These are phyloP conservation scores for Lordiphosa fenestrarum DNA, from an alignment of 2,888 invertebrate genomes.

Conservation along the genomic window DNA sequence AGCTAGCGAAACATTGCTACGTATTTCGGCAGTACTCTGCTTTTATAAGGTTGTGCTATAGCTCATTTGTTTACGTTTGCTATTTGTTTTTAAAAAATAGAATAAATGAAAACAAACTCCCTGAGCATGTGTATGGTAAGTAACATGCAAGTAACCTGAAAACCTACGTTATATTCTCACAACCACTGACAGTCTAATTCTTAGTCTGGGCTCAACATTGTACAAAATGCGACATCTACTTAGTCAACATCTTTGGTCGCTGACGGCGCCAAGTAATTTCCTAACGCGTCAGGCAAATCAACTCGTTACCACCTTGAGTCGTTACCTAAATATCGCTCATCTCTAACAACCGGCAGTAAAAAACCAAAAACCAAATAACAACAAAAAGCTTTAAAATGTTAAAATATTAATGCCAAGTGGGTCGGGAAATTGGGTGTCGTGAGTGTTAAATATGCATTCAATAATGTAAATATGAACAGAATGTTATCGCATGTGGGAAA, in stretches of 20 bases:
- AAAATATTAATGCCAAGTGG: slow-evolving; percentile 19
- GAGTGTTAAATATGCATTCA: slow-evolving; percentile 25
- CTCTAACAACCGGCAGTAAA: slow-evolving; percentile 29
- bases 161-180: no score
- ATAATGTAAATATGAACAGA: slow-evolving; percentile 17
- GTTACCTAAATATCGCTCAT: slow-evolving; percentile 28
- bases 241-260: not conserved
- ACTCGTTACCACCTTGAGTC: slow-evolving; percentile 1
- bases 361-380: slow-evolving; percentile 25
- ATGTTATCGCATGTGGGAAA: not conserved
- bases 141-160: no score
- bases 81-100: no score
- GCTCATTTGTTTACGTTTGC: no score
- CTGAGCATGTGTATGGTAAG: no score
- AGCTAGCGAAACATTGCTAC: no score
- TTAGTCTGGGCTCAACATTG: no score
- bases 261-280: no score
- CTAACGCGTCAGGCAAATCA: not conserved
- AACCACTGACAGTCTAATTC: no score
- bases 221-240: slow-evolving; percentile 10
- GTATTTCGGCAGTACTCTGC: no score
- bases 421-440: slow-evolving; percentile 17
- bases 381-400: slow-evolving; percentile 29
- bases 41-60: no score
- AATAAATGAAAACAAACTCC: no score